Base-by-base conservation (phyloP, 2,888 invertebrate genomes). In the Drosophila colorata region DNA sequence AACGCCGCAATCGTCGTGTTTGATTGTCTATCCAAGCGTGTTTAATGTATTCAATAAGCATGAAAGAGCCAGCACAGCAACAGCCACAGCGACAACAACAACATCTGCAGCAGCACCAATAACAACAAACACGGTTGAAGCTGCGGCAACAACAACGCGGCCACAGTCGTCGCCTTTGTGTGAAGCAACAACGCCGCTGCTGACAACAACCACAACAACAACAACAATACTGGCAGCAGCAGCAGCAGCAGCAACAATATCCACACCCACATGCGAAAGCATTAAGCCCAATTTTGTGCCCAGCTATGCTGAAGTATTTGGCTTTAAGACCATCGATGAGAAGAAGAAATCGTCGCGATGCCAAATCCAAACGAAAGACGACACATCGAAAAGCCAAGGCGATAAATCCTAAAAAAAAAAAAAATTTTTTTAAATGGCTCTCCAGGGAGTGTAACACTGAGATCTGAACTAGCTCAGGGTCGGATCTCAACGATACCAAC, bases 1-100 rank as follows among this genome's bases (percentile, higher is more conserved):
- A 87, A 76, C 89, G 44, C 90, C 91, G 25, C 73, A 85, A 59
- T 84, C 83, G 38, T 87, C 91, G 60, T 91, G 91, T 67, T 74
- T 92, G 69, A 85, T 91, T 80, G 90, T 91, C 57, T 91, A 91
- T 77, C 91, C 92, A 7, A 85, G 88, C 72, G 88, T 92, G 74
- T 91, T 90, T 72, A 89, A 87, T 71, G 87, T 90, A 48, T 91
- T 91, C 78, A 86, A 84, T 75, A 78, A 69, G 71, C 88, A 89
- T 72, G 91, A 91, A 69, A 87, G 85, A 75, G 66, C 69, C 51
- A 55, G 49, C 61, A 60, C 65, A 53, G 74, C 80, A 72, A 13
- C 69, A 64, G 52, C 78, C 64, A 35, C 76, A 64, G 47, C 69
- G 48, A 6, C 58, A 28, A 46, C 74, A 49, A 25, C 68, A 35